A percentile compares a stretch with the other conserved stretches of the same genome.
phyloP scores from a whole-genome alignment of 2,113 vertebrate genomes.

The Sialia sialis region DNA sequence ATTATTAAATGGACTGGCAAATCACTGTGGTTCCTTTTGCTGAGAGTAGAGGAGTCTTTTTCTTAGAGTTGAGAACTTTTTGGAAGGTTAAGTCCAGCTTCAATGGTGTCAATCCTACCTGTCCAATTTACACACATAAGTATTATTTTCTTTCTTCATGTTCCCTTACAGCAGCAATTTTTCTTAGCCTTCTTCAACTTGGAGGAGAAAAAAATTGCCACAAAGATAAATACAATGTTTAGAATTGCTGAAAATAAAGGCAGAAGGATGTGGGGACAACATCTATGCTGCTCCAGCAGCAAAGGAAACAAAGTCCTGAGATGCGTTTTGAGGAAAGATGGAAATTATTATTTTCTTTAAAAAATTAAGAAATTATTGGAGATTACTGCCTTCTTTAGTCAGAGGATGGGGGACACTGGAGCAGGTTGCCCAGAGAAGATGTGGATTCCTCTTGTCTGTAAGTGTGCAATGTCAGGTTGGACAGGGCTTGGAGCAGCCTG shows the following conservation, averaged over 20 bases:
- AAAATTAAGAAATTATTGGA: background rate
- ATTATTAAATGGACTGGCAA: background rate
- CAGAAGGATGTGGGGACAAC: rapidly evolving
- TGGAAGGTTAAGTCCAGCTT: background rate
- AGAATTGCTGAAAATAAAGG: background rate
- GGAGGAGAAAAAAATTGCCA: background rate
- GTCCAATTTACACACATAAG: background rate
- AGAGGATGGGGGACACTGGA: background rate
- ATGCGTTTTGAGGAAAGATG: background rate
- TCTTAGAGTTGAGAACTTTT: background rate
- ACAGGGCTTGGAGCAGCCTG: rapidly evolving
- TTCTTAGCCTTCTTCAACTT: background rate
- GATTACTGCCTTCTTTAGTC: background rate
- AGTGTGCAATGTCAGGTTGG: background rate
- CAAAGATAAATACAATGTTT: background rate
- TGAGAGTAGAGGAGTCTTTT: background rate
- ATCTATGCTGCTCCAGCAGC: background rate
- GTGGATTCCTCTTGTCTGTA: background rate
- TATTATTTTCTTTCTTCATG: background rate
- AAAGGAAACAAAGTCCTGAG: background rate
- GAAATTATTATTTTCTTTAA: background rate
- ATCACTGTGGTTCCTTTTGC: background rate
- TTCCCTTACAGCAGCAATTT: background rate
- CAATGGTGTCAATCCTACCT: background rate
- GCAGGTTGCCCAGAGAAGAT: background rate